These are phyloP conservation scores for Otus scops DNA, from an alignment of 2,797 vertebrate species.

Conservation along the genomic window DNA sequence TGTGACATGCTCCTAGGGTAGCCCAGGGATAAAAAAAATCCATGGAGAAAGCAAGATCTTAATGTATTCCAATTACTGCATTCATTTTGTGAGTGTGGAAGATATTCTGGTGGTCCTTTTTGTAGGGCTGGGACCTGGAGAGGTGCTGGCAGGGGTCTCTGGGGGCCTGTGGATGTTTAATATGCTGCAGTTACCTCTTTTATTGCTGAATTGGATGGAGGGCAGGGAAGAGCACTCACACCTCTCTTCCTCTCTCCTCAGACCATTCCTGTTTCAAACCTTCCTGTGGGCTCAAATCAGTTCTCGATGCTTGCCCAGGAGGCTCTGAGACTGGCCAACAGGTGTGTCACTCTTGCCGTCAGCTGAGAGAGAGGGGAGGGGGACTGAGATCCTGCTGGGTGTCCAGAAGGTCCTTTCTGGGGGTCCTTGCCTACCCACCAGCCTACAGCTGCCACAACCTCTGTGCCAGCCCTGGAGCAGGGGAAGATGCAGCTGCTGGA, in stretches of 20 bases:
- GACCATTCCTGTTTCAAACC: constrained; percentile 55
- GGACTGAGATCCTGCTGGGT: not conserved
- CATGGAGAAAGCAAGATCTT: not conserved
- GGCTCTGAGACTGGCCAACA: constrained; percentile 79
- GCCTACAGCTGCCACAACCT: not conserved
- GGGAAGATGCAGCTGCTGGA: not conserved
- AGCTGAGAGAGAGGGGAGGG: not conserved
- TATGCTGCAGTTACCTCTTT: accelerated
- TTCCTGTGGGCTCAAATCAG: constrained; percentile 29
- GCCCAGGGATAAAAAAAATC: not conserved
- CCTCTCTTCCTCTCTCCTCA: constrained; percentile 5
- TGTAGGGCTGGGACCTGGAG: not conserved
- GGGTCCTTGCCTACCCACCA: not conserved
- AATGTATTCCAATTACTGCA: not conserved
- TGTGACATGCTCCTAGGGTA: accelerated
- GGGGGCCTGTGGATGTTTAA: not conserved
- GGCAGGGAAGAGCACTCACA: not conserved
- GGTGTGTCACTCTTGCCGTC: constrained; percentile 39
- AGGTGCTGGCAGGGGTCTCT: not conserved
- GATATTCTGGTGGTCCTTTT: not conserved
- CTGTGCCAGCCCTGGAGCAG: not conserved
- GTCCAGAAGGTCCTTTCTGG: not conserved
- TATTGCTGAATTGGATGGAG: not conserved
- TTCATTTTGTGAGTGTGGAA: not conserved
- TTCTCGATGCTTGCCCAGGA: constrained; percentile 79